These are phyloP conservation scores for Motacilla tschutschensis DNA, from an alignment of 2,113 vertebrate genomes.

Conservation along the genomic window DNA sequence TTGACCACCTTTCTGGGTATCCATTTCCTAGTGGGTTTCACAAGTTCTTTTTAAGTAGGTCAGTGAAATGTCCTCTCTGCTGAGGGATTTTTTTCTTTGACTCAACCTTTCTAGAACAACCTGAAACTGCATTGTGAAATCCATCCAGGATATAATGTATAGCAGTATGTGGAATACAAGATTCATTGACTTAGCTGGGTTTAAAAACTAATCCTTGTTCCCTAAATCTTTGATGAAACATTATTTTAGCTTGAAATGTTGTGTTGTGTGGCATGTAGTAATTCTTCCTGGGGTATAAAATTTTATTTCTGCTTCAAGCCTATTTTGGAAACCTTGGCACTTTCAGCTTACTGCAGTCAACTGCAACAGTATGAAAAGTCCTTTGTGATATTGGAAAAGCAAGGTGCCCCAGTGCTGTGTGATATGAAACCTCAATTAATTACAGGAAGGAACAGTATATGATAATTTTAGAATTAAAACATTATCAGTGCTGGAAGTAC, in stretches of 20 bases:
- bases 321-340: conserved; percentile 40
- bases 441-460: neutral
- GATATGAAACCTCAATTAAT: neutral
- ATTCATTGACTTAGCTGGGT: conserved; percentile 34
- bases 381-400: neutral
- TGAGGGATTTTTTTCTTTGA: neutral
- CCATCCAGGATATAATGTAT: neutral
- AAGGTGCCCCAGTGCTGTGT: neutral
- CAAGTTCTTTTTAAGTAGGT: neutral
- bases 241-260: conserved; percentile 55
- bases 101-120: neutral
- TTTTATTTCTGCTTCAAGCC: conserved; percentile 47
- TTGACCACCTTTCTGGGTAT: neutral
- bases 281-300: conserved; percentile 44
- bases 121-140: neutral
- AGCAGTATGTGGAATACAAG: conserved; percentile 8
- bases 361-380: neutral
- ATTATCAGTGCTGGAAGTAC: neutral
- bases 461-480: neutral
- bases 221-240: conserved; percentile 59
- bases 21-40: neutral
- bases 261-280: conserved; percentile 21
- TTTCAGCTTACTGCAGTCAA: conserved; percentile 1
- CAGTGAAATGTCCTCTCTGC: neutral
- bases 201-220: conserved; percentile 52